A percentile compares a stretch with the other conserved stretches of the same genome.
Evolutionary conservation across 2,888 invertebrate species (phyloP).

Genomic region (Brachyopa scutellaris): DNA sequence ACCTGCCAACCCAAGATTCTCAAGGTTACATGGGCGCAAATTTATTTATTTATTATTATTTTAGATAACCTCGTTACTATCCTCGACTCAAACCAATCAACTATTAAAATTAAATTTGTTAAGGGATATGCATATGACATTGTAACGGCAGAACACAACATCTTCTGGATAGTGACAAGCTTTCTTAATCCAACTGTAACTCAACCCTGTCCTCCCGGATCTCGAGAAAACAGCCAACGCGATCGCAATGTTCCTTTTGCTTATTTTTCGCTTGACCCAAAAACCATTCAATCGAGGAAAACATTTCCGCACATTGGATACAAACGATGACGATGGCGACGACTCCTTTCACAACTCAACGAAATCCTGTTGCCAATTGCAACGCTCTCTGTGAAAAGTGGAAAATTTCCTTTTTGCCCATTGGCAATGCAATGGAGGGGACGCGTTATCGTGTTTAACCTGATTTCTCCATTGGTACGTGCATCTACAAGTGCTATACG

Average conservation of each 20-base stretch:
- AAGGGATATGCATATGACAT: too few species aligned
- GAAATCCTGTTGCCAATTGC: conserved; percentile 66
- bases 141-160: too few species aligned
- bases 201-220: conserved; percentile 21
- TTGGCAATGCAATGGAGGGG: conserved; percentile 11
- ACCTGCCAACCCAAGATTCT: too few species aligned
- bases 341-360: conserved; percentile 50
- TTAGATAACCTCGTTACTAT: too few species aligned
- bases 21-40: too few species aligned
- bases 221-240: neutral
- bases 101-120: too few species aligned
- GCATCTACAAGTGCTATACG: neutral
- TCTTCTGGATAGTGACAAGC: conserved; percentile 17
- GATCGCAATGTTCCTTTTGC: conserved; percentile 36
- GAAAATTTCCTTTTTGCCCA: conserved; percentile 57
- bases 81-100: too few species aligned
- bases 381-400: conserved; percentile 22
- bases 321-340: neutral
- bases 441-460: conserved; percentile 62
- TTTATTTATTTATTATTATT: too few species aligned
- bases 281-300: conserved; percentile 48
- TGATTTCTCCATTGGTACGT: conserved; percentile 56
- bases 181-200: conserved; percentile 8
- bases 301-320: conserved; percentile 18
- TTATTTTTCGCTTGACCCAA: conserved; percentile 49